phyloP scores from a whole-genome alignment of 2,113 vertebrate species.

The Oreocharis arfaki region DNA sequence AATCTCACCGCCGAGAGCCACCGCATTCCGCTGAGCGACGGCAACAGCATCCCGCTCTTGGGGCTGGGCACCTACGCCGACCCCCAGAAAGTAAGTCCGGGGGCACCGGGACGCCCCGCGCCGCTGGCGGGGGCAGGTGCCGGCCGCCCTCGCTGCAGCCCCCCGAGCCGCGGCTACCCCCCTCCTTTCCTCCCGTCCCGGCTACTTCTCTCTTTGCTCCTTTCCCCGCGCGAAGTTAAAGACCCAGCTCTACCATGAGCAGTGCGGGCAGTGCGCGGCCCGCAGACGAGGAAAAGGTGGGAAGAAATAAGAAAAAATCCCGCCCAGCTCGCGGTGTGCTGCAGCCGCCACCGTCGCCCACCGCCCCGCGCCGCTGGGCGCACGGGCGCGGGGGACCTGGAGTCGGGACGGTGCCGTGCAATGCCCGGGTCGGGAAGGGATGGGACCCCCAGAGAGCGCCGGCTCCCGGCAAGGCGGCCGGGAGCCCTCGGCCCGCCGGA shows the following conservation, averaged over 20 bases:
- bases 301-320: not conserved
- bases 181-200: not conserved
- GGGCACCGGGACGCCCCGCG: not conserved
- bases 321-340: not conserved
- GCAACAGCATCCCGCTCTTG: conserved; percentile 83
- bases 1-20: conserved; percentile 72
- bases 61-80: conserved; percentile 88
- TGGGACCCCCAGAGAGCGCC: not conserved
- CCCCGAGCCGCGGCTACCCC: too few species aligned
- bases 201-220: not conserved
- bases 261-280: not conserved
- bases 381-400: not conserved
- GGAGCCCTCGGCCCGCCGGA: not conserved
- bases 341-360: not conserved
- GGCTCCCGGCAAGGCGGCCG: not conserved
- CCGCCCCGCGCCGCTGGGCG: not conserved
- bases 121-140: not conserved
- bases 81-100: conserved; percentile 75
- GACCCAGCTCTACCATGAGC: not conserved
- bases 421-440: not conserved
- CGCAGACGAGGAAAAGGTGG: not conserved
- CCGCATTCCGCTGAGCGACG: conserved; percentile 79
- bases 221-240: not conserved
- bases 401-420: not conserved
- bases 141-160: not conserved